A percentile compares a stretch with the other conserved stretches of the same genome.
Evolutionary conservation across 2,113 vertebrate species (phyloP).

Genomic region (Ammodytes marinus): DNA sequence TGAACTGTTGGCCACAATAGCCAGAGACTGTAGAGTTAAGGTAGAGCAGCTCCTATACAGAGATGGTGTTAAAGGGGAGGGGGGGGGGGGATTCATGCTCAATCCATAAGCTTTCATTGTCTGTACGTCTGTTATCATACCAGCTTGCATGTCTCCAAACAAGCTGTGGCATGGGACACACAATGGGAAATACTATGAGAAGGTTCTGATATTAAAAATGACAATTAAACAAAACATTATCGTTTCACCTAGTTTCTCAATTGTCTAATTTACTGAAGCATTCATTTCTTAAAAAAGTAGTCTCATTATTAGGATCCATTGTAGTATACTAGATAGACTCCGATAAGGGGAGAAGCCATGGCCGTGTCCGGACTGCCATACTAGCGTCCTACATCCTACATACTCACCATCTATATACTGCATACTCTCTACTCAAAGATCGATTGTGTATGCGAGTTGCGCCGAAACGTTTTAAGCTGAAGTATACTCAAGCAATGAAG

Average conservation of each 20-base stretch:
- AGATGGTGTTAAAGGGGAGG: not conserved
- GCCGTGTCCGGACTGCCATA: too few relatives aligned
- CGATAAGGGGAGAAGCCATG: too few relatives aligned
- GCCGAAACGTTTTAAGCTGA: too few relatives aligned
- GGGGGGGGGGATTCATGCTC: not conserved
- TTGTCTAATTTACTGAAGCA: not conserved
- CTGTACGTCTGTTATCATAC: not conserved
- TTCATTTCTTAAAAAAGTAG: not conserved
- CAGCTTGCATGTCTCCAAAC: conserved; percentile 20
- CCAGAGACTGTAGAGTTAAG: conserved; percentile 20
- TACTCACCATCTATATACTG: too few relatives aligned
- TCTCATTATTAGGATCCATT: not conserved
- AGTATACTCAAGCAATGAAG: too few relatives aligned
- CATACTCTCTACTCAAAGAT: too few relatives aligned
- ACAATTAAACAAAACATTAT: not conserved
- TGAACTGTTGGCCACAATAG: conserved; percentile 64
- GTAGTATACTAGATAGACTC: not conserved
- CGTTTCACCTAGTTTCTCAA: not conserved
- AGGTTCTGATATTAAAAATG: not conserved
- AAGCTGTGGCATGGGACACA: not conserved
- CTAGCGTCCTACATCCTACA: too few relatives aligned
- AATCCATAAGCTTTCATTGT: conserved; percentile 11
- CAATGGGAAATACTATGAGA: not conserved
- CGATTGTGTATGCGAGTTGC: too few relatives aligned
- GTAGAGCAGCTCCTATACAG: conserved; percentile 3